A percentile compares a stretch with the other conserved stretches of the same genome.
These are phyloP conservation scores for Dysmachus trigonus DNA, from an alignment of 2,888 invertebrate species.

Conservation along the genomic window DNA sequence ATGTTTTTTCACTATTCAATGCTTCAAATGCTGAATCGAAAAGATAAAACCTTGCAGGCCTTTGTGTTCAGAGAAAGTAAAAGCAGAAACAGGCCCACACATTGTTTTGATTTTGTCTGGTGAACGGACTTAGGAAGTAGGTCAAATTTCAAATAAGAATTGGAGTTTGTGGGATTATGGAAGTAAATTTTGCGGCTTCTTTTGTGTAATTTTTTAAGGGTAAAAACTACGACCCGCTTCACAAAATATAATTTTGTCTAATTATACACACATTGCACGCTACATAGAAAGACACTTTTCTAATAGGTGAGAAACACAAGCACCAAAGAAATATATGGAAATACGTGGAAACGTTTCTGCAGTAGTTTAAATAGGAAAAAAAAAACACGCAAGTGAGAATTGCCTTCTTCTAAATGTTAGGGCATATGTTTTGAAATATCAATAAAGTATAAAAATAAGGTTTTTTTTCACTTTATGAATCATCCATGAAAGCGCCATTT, in stretches of 20 bases:
- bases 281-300: not conserved
- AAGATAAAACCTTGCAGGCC: not conserved
- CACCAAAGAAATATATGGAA: too few species aligned
- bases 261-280: not conserved
- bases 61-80: not conserved
- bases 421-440: too few species aligned
- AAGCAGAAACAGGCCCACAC: not conserved
- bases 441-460: too few species aligned
- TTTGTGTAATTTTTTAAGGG: not conserved
- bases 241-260: not conserved
- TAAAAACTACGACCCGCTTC: not conserved
- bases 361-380: too few species aligned
- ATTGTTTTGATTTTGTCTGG: not conserved
- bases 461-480: too few species aligned
- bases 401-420: too few species aligned
- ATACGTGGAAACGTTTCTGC: too few species aligned
- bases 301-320: too few species aligned
- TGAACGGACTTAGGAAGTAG: not conserved
- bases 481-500: not conserved
- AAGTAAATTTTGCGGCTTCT: not conserved
- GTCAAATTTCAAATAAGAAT: not conserved
- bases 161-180: not conserved
- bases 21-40: not conserved
- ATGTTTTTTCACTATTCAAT: not conserved
- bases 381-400: too few species aligned